phyloP scores from a whole-genome alignment of 2,113 vertebrate genomes.

The Atlantisia rogersi region DNA sequence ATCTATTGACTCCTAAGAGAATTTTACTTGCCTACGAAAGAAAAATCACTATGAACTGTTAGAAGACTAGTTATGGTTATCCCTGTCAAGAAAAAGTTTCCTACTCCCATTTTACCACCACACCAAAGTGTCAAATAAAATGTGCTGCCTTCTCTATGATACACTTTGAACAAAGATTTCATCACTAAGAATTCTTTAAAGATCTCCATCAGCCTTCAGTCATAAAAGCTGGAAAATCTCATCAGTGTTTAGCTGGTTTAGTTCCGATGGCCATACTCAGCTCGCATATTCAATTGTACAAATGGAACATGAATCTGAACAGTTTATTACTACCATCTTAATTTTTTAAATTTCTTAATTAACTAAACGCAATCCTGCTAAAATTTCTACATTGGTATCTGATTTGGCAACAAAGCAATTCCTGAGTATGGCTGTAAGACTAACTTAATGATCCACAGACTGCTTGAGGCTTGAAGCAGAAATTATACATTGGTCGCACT shows the following conservation, averaged over 20 bases:
- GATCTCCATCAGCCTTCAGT: neutral
- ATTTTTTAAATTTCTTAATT: neutral
- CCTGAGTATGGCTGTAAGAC: neutral
- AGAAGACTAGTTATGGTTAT: neutral
- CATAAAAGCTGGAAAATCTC: neutral
- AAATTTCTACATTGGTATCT: neutral
- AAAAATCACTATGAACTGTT: neutral
- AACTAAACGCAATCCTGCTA: neutral
- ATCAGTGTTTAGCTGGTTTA: neutral
- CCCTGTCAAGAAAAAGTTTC: neutral
- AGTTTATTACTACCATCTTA: neutral
- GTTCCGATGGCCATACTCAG: neutral
- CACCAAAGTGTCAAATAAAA: neutral
- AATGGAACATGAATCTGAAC: neutral
- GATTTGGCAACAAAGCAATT: neutral
- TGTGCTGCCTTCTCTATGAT: neutral
- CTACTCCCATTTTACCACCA: neutral
- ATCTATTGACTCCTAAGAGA: neutral
- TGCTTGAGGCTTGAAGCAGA: neutral
- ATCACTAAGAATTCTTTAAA: neutral
- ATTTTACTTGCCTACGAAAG: neutral
- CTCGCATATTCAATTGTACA: neutral
- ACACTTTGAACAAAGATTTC: neutral
- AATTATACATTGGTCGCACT: neutral
- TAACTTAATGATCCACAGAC: neutral